A percentile compares a stretch with the other conserved stretches of the same genome.
Conservation (phyloP, 2,797 vertebrate genomes). For the Myotis findleyi region DNA sequence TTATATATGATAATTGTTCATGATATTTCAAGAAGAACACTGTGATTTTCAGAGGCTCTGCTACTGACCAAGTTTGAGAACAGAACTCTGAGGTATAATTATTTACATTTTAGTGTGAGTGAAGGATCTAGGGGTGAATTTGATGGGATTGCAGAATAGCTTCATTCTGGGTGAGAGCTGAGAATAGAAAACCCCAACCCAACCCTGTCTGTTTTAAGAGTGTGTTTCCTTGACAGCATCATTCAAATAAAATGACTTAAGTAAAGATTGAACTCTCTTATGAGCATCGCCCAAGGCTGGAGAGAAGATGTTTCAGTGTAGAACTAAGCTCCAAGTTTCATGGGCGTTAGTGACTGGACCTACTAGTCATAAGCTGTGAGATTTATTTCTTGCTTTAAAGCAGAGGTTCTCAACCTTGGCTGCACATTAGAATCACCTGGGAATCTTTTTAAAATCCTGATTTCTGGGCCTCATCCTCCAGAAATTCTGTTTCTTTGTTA, state of each 20-base stretch:
- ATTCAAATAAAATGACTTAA: slow-evolving; percentile 12
- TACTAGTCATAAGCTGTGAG: neutral
- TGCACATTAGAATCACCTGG: too few relatives aligned
- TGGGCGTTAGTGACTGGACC: neutral
- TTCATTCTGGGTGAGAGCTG: slow-evolving; percentile 11
- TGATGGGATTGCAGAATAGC: slow-evolving; percentile 20
- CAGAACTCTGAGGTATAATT: neutral
- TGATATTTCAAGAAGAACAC: neutral
- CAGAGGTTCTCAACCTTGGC: too few relatives aligned
- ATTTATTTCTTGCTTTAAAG: slow-evolving; percentile 59
- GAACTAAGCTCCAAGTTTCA: neutral
- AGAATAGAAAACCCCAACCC: slow-evolving; percentile 6
- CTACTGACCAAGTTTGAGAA: neutral
- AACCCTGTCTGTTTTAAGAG: slow-evolving; percentile 29
- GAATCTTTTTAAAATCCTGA: too few relatives aligned
- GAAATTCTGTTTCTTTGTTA: too few relatives aligned
- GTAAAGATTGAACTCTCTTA: slow-evolving; percentile 24
- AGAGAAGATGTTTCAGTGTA: slow-evolving; percentile 27
- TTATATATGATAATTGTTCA: slow-evolving; percentile 25
- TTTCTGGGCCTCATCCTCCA: too few relatives aligned
- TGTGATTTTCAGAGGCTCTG: neutral
- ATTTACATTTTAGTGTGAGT: slow-evolving; percentile 29
- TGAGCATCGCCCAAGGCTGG: neutral
- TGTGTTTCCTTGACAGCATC: slow-evolving; percentile 45
- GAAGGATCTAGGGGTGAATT: neutral